Base-by-base conservation (phyloP, 2,888 invertebrate genomes). In the Melolontha melolontha region DNA sequence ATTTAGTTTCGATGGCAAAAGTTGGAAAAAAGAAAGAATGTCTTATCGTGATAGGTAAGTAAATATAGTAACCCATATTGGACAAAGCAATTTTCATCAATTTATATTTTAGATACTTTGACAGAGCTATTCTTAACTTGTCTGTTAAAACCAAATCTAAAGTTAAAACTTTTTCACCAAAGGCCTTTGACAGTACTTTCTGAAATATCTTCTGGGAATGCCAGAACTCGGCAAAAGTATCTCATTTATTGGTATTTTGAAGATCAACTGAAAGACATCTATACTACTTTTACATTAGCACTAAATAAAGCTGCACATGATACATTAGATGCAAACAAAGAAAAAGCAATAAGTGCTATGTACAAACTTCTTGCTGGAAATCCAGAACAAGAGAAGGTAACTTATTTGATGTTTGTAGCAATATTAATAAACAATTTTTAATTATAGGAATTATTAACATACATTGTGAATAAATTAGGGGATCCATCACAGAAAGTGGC, bases 381-480 rank as follows among this genome's bases (percentile, higher is more conserved):
- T 81, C 90, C 93, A 0, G 96, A 97, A 80, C 91, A 93, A 79
- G 96, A 96, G 82, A 91, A 91, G 86, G 92, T 14, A 44, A n/a
- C 1, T 16, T 59, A 50, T 14, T 16, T 29, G 10, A 41, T 49
- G 0, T 16, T 27, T 39, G 1, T 59, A 51, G 40, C 47, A 55
- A 57, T 49, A 39, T 41, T 41, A 34, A 14, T 41, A 10, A 51
- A 47, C n/a, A 16, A 8, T 1, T 27, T 14, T 52, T 12, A 50
- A 51, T 64, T 72, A 40, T 80, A 92, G 87, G 89, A 90, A 79
- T 84, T 99, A 5, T 83, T 98, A 1, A 86, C 89, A 0, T 88
- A 92, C 79, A 84, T 99, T 52, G 92, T 97, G 1, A 98, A 99
- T 82, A 98, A 99, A 82, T 86, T 99, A 8, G 98, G 98, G 10